These are phyloP conservation scores for Gymnoscopelus microlampas DNA, from an alignment of 2,797 vertebrate species.

Conservation along the genomic window DNA sequence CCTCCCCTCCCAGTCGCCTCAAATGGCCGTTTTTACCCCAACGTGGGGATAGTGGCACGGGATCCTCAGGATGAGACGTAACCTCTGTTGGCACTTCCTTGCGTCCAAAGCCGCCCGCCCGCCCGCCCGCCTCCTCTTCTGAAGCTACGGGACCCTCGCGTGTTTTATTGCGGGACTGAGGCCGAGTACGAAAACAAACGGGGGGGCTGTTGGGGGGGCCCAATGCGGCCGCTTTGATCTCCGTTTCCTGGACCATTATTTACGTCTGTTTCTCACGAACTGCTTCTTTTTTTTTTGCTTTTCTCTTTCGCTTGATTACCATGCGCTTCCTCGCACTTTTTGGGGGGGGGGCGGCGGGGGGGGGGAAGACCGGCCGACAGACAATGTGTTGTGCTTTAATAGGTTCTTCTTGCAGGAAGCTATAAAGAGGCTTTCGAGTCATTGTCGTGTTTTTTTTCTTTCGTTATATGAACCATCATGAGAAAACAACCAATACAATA, in stretches of 20 bases:
- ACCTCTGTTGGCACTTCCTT: slow-evolving; percentile 88
- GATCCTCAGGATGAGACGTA: slow-evolving; percentile 86
- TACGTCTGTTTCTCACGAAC: slow-evolving; percentile 86
- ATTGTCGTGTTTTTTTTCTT: slow-evolving; percentile 39
- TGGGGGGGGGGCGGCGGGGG: slow-evolving; percentile 15
- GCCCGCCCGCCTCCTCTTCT: slow-evolving; percentile 72
- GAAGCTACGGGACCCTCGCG: slow-evolving; percentile 78
- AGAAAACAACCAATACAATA: background rate
- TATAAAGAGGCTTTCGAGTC: slow-evolving; percentile 77
- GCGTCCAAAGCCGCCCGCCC: slow-evolving; percentile 53
- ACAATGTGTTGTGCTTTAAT: slow-evolving; percentile 78
- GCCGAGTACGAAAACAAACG: slow-evolving; percentile 92
- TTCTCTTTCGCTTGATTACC: slow-evolving; percentile 77
- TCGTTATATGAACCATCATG: slow-evolving; percentile 15
- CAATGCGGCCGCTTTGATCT: slow-evolving; percentile 89
- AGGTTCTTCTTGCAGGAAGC: slow-evolving; percentile 79
- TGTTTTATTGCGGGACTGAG: slow-evolving; percentile 86
- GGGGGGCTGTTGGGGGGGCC: slow-evolving; percentile 45
- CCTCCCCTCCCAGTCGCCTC: background rate
- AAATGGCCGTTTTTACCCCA: slow-evolving; percentile 59
- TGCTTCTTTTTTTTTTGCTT: slow-evolving; percentile 52
- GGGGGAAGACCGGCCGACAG: slow-evolving; percentile 43
- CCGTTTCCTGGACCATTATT: slow-evolving; percentile 92
- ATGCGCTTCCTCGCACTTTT: slow-evolving; percentile 79
- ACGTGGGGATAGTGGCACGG: slow-evolving; percentile 83